Conservation (phyloP, 2,888 invertebrate genomes). For the Brachyptera putata region DNA sequence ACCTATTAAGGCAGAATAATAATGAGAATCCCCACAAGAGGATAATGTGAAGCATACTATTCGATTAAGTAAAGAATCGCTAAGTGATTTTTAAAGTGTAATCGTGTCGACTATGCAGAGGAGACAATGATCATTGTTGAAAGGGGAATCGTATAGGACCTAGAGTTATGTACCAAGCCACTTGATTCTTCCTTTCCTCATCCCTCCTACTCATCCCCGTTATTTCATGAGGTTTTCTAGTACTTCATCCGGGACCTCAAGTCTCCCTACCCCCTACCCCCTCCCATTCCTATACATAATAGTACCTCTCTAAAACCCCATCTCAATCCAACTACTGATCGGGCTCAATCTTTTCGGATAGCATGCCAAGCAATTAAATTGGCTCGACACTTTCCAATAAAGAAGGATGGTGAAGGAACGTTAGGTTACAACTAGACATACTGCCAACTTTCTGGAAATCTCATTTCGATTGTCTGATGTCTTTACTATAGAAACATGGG, state of each 20-base stretch:
- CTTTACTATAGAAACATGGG: not conserved
- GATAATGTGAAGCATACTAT: slow-evolving; percentile 37
- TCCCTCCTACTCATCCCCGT: slow-evolving; percentile 11
- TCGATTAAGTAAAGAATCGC: slow-evolving; percentile 44
- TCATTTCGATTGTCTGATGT: slow-evolving; percentile 28
- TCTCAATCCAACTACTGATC: slow-evolving; percentile 27
- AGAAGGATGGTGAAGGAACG: slow-evolving; percentile 26
- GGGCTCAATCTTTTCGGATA: slow-evolving; percentile 22
- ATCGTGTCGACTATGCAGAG: not conserved
- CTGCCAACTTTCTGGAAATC: slow-evolving; percentile 32
- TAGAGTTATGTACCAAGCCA: slow-evolving; percentile 3
- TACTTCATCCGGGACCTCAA: slow-evolving; percentile 17
- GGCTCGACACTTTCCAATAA: slow-evolving; percentile 32
- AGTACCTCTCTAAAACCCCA: slow-evolving; percentile 11
- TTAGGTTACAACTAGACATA: slow-evolving; percentile 5
- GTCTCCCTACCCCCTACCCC: slow-evolving; percentile 7
- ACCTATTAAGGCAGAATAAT: no score
- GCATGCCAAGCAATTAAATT: slow-evolving; percentile 32
- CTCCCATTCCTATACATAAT: slow-evolving; percentile 13
- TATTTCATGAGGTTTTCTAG: slow-evolving; percentile 26
- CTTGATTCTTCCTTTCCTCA: slow-evolving; percentile 5
- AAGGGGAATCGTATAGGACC: not conserved
- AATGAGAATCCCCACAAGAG: slow-evolving; percentile 29
- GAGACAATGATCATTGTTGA: slow-evolving; percentile 8
- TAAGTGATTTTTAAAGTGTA: slow-evolving; percentile 49